These are phyloP conservation scores for Hymenopus coronatus DNA, from an alignment of 2,888 invertebrate genomes.

Conservation along the genomic window DNA sequence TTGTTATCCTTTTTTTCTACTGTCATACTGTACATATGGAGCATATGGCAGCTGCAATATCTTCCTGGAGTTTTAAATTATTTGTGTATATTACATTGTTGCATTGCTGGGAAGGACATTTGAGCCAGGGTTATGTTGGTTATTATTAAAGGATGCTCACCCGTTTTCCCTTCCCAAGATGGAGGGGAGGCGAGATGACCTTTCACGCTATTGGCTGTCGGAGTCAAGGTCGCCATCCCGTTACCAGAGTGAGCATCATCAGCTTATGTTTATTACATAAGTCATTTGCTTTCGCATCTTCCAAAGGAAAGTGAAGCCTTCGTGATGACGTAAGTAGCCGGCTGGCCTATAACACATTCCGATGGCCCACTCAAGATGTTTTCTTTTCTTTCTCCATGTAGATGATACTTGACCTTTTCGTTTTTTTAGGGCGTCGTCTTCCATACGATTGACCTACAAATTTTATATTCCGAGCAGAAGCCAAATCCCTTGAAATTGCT, in stretches of 20 bases:
- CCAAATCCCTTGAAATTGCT: neutral
- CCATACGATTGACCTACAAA: neutral
- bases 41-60: neutral
- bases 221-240: conserved; percentile 7
- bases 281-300: neutral
- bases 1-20: neutral
- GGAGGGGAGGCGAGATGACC: neutral
- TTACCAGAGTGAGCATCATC: neutral
- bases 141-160: neutral
- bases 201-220: conserved; percentile 4
- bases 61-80: neutral
- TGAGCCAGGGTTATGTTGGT: neutral
- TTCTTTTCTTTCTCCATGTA: neutral
- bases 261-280: neutral
- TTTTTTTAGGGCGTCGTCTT: neutral
- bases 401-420: neutral
- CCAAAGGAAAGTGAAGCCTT: neutral
- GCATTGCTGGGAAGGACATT: neutral
- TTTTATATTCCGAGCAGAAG: neutral
- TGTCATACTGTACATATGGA: neutral
- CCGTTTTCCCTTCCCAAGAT: neutral
- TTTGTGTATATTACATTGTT: neutral
- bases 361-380: neutral
- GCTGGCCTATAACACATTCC: neutral
- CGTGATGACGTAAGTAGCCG: neutral